A percentile compares a stretch with the other conserved stretches of the same genome.
Evolutionary conservation across 1,140 invertebrate species (phyloP).

Genomic region (Lasaia peninsularis): DNA sequence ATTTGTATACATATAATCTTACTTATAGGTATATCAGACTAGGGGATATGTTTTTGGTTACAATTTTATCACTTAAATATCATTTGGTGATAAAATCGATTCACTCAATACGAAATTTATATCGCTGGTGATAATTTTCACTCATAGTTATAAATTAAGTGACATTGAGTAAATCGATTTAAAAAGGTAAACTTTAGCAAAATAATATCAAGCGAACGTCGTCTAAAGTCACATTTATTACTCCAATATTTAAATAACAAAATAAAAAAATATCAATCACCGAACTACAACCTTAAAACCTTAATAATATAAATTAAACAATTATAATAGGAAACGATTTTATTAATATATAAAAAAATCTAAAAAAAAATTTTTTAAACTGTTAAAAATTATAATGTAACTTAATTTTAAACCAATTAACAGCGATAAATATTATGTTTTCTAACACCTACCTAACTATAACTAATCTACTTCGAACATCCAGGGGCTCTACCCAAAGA

Average conservation of each 20-base stretch:
- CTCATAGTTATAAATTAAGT: background rate
- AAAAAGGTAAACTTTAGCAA: conserved; percentile 14
- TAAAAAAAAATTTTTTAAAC: conserved; percentile 13
- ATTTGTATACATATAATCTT: conserved; percentile 39
- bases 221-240: conserved; percentile 76
- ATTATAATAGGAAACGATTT: no score
- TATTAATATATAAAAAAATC: background rate
- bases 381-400: no score
- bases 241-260: conserved; percentile 39
- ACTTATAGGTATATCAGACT: conserved; percentile 62
- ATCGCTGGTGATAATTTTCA: background rate
- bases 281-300: conserved; percentile 4
- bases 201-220: conserved; percentile 27
- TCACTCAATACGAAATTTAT: background rate
- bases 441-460: conserved; percentile 60
- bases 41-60: conserved; percentile 73
- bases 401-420: conserved; percentile 30
- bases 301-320: no score
- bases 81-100: conserved; percentile 9
- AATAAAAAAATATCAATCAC: conserved; percentile 20
- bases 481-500: conserved; percentile 47
- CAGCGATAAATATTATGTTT: conserved; percentile 44
- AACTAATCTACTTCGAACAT: conserved; percentile 63
- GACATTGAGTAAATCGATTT: conserved; percentile 12
- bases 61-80: conserved; percentile 58